These are phyloP conservation scores for Prionace glauca DNA, from an alignment of 2,797 vertebrate species.

Conservation along the genomic window DNA sequence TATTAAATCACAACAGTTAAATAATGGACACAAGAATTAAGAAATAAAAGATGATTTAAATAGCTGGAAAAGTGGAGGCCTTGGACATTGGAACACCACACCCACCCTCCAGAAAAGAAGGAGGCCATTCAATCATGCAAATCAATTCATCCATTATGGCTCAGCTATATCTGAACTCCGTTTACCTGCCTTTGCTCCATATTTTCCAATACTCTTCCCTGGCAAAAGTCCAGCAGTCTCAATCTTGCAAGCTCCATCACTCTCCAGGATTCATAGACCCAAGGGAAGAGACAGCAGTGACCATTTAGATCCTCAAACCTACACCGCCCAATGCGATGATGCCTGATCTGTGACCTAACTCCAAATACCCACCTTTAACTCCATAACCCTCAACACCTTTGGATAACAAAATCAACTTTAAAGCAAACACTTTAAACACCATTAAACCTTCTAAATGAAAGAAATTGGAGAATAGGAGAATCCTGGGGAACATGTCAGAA, in stretches of 20 bases:
- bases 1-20: background rate
- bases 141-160: background rate
- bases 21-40: background rate
- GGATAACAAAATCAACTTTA: too few relatives aligned
- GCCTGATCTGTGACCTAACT: background rate
- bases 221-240: background rate
- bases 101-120: too few relatives aligned
- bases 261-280: background rate
- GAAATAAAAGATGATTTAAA: background rate
- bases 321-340: background rate
- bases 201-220: too few relatives aligned
- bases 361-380: too few relatives aligned
- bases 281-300: background rate
- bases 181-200: background rate
- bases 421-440: too few relatives aligned
- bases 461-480: too few relatives aligned
- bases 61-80: background rate
- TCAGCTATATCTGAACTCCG: background rate
- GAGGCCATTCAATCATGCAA: background rate
- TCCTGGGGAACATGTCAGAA: too few relatives aligned
- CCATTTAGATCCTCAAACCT: background rate
- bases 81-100: background rate
- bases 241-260: background rate
- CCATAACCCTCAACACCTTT: too few relatives aligned
- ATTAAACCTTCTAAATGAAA: too few relatives aligned